Percentiles rank a stretch among this genome's conserved stretches.
Evolutionary conservation across 2,113 vertebrate species (phyloP).

Genomic region (Canis aureus): DNA sequence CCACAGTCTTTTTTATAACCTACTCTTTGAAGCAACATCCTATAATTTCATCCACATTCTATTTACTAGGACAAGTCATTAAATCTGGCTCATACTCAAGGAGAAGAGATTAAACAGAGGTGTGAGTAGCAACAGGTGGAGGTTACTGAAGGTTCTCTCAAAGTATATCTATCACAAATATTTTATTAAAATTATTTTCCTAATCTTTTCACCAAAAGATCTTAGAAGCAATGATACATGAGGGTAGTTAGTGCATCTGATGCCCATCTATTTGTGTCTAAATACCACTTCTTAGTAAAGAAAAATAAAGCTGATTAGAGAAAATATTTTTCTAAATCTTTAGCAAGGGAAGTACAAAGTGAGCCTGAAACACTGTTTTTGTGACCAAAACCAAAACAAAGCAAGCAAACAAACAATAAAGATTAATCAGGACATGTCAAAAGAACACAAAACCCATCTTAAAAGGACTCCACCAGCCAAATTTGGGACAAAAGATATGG

Average conservation of each 20-base stretch:
- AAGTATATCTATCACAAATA: neutral
- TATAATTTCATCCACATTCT: neutral
- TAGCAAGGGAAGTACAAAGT: neutral
- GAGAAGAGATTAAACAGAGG: neutral
- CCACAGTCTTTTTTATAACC: neutral
- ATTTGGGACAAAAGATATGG: neutral
- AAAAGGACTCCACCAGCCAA: neutral
- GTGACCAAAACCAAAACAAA: neutral
- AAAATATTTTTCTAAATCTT: conserved; percentile 16
- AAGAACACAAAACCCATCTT: neutral
- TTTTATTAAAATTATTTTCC: neutral
- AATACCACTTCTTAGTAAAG: neutral
- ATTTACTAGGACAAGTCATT: neutral
- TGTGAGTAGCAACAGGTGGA: neutral
- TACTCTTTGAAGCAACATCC: neutral
- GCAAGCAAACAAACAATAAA: neutral
- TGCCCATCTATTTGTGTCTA: neutral
- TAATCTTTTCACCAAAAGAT: neutral
- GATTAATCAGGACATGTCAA: neutral
- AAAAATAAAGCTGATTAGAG: neutral
- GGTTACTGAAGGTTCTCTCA: neutral
- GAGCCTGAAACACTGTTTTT: neutral
- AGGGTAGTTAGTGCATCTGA: neutral
- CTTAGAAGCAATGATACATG: neutral
- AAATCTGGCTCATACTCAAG: neutral